phyloP scores from a whole-genome alignment of 1,140 invertebrate species.

The Asbolus verrucosus region DNA sequence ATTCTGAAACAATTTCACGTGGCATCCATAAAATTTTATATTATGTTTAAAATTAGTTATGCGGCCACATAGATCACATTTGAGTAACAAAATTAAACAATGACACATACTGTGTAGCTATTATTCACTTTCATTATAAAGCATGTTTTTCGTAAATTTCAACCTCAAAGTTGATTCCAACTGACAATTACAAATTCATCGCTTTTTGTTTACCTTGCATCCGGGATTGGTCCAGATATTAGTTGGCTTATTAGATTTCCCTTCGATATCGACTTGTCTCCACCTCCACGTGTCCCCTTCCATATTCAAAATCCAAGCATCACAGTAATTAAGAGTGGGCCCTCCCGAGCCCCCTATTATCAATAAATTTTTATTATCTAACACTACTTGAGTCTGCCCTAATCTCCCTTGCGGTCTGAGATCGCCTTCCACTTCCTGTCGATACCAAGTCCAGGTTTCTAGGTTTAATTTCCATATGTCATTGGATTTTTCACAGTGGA shows the following conservation, averaged over 20 bases:
- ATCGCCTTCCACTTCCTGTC: slow-evolving; percentile 73
- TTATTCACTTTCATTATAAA: too few relatives aligned
- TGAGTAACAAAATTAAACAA: too few relatives aligned
- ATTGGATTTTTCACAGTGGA: slow-evolving; percentile 76
- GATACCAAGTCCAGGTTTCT: slow-evolving; percentile 80
- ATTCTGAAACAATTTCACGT: too few relatives aligned
- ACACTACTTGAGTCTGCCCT: slow-evolving; percentile 87
- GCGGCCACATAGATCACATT: too few relatives aligned
- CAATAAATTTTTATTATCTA: slow-evolving; percentile 78
- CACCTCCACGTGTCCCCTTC: slow-evolving; percentile 80
- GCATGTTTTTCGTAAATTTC: slow-evolving; percentile 14
- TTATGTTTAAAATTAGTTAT: too few relatives aligned
- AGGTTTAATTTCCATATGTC: slow-evolving; percentile 92
- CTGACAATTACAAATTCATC: too few relatives aligned
- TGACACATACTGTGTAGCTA: too few relatives aligned
- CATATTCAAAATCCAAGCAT: slow-evolving; percentile 76
- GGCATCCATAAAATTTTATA: too few relatives aligned
- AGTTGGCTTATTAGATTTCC: slow-evolving; percentile 81
- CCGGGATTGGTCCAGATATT: slow-evolving; percentile 95
- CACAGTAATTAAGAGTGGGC: slow-evolving; percentile 71
- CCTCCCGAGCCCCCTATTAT: slow-evolving; percentile 77
- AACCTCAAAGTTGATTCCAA: too few relatives aligned
- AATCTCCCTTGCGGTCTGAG: slow-evolving; percentile 84
- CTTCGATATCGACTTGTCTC: slow-evolving; percentile 80
- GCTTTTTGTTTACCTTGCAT: slow-evolving; percentile 80